phyloP scores from a whole-genome alignment of 2,888 invertebrate genomes.

The Ametastegia equiseti region DNA sequence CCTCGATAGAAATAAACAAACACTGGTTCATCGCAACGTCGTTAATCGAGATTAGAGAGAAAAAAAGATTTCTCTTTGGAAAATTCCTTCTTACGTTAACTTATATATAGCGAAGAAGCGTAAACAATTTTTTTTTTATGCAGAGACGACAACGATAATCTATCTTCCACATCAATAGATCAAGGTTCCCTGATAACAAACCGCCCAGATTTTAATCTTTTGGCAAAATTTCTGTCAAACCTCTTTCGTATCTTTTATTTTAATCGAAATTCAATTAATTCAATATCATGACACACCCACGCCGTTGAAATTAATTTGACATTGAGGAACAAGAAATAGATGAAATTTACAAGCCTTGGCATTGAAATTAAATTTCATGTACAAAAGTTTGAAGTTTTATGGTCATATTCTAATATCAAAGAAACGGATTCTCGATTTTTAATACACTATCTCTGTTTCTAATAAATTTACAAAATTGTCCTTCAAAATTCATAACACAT shows the following conservation, averaged over 20 bases:
- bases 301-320: too few relatives aligned
- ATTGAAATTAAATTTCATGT: too few relatives aligned
- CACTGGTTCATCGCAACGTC: slow-evolving; percentile 19
- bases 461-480: too few relatives aligned
- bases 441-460: too few relatives aligned
- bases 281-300: too few relatives aligned
- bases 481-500: too few relatives aligned
- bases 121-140: background rate
- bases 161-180: background rate
- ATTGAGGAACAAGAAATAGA: too few relatives aligned
- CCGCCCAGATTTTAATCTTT: background rate
- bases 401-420: too few relatives aligned
- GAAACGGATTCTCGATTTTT: too few relatives aligned
- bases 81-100: background rate
- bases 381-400: too few relatives aligned
- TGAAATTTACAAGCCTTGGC: too few relatives aligned
- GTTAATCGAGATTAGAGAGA: background rate
- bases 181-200: background rate
- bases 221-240: background rate
- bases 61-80: background rate
- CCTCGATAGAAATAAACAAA: background rate
- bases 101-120: background rate
- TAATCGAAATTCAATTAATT: too few relatives aligned
- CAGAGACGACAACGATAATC: background rate
- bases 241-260: background rate